phyloP scores from a whole-genome alignment of 2,113 vertebrate species.

The Muntiacus muntjak region DNA sequence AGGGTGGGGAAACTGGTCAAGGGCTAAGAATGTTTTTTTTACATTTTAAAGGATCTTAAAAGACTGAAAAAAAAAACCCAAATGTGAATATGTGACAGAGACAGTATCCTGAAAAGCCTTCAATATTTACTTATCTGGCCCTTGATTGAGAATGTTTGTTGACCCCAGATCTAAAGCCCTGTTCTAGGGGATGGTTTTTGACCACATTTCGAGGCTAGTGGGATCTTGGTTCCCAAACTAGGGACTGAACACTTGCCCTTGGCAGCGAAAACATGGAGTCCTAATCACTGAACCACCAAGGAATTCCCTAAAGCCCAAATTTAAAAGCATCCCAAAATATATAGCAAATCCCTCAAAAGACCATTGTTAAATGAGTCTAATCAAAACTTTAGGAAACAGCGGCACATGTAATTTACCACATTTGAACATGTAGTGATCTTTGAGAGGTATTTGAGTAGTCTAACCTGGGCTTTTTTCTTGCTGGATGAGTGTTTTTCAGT shows the following conservation, averaged over 20 bases:
- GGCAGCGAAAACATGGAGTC: background rate
- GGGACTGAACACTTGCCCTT: background rate
- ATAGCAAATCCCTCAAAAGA: background rate
- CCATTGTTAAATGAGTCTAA: conserved; percentile 1
- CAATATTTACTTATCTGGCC: background rate
- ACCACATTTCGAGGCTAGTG: background rate
- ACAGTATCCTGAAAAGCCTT: background rate
- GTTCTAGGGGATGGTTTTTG: background rate
- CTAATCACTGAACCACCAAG: background rate
- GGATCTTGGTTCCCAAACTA: background rate
- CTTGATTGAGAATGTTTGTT: background rate
- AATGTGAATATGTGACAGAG: background rate
- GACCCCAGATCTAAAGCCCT: background rate
- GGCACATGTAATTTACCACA: background rate
- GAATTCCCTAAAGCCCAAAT: background rate
- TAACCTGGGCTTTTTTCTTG: background rate
- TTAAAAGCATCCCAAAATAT: background rate
- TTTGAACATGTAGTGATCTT: background rate
- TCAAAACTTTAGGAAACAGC: background rate
- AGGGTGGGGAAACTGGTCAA: background rate
- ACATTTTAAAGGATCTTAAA: conserved; percentile 34
- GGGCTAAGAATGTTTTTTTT: background rate
- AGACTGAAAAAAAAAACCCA: background rate
- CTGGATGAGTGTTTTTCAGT: background rate
- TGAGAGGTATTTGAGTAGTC: background rate